phyloP scores from a whole-genome alignment of 2,797 vertebrate species.

The Sebastes oblongus region DNA sequence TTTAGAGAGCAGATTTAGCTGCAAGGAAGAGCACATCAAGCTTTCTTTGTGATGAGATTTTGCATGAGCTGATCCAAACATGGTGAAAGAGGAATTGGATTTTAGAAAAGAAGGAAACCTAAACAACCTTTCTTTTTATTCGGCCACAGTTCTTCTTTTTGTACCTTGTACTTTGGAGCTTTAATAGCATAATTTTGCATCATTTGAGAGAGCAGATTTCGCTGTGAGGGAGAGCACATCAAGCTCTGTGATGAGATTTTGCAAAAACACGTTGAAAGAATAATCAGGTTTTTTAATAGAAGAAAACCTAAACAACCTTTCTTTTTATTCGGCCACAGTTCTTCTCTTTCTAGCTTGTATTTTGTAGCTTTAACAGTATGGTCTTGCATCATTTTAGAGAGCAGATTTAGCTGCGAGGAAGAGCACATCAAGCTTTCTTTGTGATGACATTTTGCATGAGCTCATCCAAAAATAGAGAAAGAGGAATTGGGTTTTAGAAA shows the following conservation, averaged over 20 bases:
- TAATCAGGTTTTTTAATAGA: too few relatives aligned
- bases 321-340: too few relatives aligned
- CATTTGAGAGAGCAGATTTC: too few relatives aligned
- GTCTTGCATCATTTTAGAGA: background rate
- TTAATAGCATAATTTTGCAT: too few relatives aligned
- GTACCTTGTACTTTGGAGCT: too few relatives aligned
- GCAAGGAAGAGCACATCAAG: background rate
- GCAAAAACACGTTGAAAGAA: too few relatives aligned
- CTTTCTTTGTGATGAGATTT: background rate
- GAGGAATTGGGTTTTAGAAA: background rate
- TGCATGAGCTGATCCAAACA: conserved; percentile 19
- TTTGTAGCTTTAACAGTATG: background rate
- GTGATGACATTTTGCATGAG: background rate
- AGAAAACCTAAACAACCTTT: too few relatives aligned
- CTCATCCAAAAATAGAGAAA: conserved; percentile 21
- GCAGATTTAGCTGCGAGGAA: background rate
- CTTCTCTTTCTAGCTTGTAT: background rate
- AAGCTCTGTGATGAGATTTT: too few relatives aligned
- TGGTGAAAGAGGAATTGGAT: background rate
- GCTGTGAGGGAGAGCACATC: too few relatives aligned
- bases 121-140: background rate
- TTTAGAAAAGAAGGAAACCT: background rate
- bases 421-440: background rate
- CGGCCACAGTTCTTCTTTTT: background rate
- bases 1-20: background rate